Conservation (phyloP, 37 sponge, comb jelly and placozoan genomes). For the Eunapius fragilis region DNA sequence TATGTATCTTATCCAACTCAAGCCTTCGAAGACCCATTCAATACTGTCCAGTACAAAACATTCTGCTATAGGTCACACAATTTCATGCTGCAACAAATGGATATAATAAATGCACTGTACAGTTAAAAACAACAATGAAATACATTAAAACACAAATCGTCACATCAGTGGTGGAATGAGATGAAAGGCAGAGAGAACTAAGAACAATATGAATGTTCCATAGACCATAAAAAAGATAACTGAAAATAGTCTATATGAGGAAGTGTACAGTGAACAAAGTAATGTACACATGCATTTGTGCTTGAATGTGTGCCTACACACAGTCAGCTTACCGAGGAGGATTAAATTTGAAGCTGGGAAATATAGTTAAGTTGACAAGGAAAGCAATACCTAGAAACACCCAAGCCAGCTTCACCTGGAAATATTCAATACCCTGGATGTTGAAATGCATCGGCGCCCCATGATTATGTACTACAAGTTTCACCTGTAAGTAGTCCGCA, state of each 20-base stretch:
- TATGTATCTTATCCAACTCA: no score
- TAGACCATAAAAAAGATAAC: neutral
- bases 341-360: constrained; percentile 61
- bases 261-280: neutral
- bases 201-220: neutral
- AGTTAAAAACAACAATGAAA: neutral
- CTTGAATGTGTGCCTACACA: neutral
- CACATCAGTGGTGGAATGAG: neutral
- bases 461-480: neutral
- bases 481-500: constrained; percentile 8
- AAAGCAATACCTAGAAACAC: constrained; percentile 65
- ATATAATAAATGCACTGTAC: no score
- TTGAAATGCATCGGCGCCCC: constrained; percentile 10
- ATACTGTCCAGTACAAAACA: no score
- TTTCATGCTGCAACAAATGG: no score
- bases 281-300: neutral
- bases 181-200: neutral
- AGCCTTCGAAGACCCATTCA: no score
- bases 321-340: constrained; percentile 67
- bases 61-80: no score
- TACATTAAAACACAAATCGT: neutral
- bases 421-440: neutral
- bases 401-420: constrained; percentile 79
- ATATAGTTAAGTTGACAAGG: constrained; percentile 30
- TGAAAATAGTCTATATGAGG: neutral